Base-by-base conservation (phyloP, 2,113 vertebrate species). In the Picathartes gymnocephalus region DNA sequence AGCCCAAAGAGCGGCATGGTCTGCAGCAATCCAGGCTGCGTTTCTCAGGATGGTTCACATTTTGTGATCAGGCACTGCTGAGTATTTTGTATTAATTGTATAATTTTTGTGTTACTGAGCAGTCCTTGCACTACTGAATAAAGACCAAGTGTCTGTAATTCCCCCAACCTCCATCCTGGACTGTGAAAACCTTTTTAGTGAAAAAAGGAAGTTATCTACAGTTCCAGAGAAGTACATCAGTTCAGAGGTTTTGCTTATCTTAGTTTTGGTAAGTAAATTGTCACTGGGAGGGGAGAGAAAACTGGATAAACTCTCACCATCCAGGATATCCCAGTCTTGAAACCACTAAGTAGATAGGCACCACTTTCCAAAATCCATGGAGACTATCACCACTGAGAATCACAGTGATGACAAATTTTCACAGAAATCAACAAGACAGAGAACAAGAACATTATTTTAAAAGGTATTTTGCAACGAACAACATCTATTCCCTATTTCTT, bases 1-100 rank as follows among this genome's bases (percentile, higher is more conserved):
- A 76, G 65, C 69, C 35, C 42, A 6, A 53, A 78, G 77, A 3
- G 7, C 1, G 0, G 56, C 1, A 0, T 6, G 31, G 28, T 27
- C 40, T 73, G 84, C 83, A 39, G 69, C 44, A 19, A 16, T 31
- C 27, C 48, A 13, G 11, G 27, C 16, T 5, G 57, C 0, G 0
- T 16, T 61, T 81, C 65, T 62, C 39, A 15, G 65, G 51, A 28
- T 20, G 45, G 20, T 8, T 81, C 51, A 6, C 2, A 2, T 42
- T 89, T 81, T 56, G 68, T 27, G 58, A 73, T 51, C 73, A 78
- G 60, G 20, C 50, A 21, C 35, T 16, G 6, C 27, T 4, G 35
- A 42, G 39, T 28, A 39, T 62, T 64, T 45, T 23, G 50, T 56
- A 60, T 15, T 20, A 45, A 39, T 27, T 51, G 37, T 13, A 60